Conservation (phyloP, 2,797 vertebrate species). For the Geotrypetes seraphini region DNA sequence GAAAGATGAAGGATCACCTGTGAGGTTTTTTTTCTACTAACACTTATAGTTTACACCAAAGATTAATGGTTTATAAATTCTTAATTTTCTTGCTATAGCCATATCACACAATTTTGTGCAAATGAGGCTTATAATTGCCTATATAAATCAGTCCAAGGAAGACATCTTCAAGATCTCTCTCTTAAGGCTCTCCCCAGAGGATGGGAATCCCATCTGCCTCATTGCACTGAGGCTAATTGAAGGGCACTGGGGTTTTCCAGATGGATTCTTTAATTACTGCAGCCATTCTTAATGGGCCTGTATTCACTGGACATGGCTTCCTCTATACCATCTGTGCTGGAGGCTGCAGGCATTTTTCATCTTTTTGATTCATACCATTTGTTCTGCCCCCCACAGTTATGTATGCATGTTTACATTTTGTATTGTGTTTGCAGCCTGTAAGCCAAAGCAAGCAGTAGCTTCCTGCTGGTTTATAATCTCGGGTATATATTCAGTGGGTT, state of each 20-base stretch:
- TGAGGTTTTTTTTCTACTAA: conserved; percentile 19
- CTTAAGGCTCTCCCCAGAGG: conserved; percentile 47
- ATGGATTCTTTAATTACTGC: conserved; percentile 64
- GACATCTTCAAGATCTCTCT: conserved; percentile 59
- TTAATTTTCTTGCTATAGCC: conserved; percentile 39
- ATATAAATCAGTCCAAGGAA: conserved; percentile 57
- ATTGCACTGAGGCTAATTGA: conserved; percentile 50
- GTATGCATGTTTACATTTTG: too few species aligned
- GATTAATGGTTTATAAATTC: conserved; percentile 45
- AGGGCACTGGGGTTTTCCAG: conserved; percentile 50
- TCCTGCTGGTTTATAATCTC: too few species aligned
- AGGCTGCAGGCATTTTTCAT: conserved; percentile 12
- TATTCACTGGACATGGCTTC: conserved; percentile 26
- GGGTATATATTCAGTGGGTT: too few species aligned
- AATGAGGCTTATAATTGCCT: conserved; percentile 56
- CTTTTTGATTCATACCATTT: conserved; percentile 22
- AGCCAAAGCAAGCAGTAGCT: too few species aligned
- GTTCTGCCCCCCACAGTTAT: too few species aligned
- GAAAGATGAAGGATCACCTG: conserved; percentile 7
- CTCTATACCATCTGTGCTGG: not conserved
- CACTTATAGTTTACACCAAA: conserved; percentile 21
- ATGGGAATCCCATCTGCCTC: conserved; percentile 62
- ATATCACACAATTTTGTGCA: conserved; percentile 43
- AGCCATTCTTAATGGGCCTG: conserved; percentile 41
- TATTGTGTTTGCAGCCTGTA: too few species aligned